Base-by-base conservation (phyloP, 2,888 invertebrate species). In the Atherix ibis region DNA sequence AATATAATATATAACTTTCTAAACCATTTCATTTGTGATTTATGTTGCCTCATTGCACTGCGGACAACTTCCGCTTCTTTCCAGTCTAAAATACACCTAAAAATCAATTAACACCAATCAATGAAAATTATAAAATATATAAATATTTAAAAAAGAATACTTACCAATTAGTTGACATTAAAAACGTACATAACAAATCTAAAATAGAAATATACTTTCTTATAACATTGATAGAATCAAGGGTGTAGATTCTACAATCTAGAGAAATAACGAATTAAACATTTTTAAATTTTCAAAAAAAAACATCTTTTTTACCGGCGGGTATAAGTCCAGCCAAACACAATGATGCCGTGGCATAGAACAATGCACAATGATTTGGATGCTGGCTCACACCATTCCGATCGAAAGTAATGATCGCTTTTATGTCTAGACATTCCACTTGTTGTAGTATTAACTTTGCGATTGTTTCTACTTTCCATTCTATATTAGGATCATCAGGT, bases 21-120 rank as follows among this genome's bases (percentile, higher is more conserved):
- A 62, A 87, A 97, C 97, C 97, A 98, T 25, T 87, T 74, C 64
- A 88, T 75, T 59, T 98, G 97, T n/a, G 89, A 87, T 44, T 68
- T 63, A 57, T 97, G 92, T 35, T 73, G 70, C 43, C 68, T 67
- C 91, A 95, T 92, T 4, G 92, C 91, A 43, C 67, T 63, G 54
- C 80, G 67, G 17, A 79, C 61, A 16, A 65, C 56, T 4, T 64
- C 52, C 34, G 72, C 68, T 43, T 75, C 71, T 4, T 66, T 63
- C 66, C 71, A 70, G 36, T 68, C 68, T 22, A 74, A 64, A 54
- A 78, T 72, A 54, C 73, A 78, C 63, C 77, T 78, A 51, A 40
- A 62, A 56, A 40, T 32, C 36, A 41, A 25, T 18, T 17, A 19
- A 24, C 29, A 17, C 15, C 36, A 27, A 32, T 25, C 18, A 19